phyloP scores from a whole-genome alignment of 1,140 invertebrate species.

The Artemia franciscana region DNA sequence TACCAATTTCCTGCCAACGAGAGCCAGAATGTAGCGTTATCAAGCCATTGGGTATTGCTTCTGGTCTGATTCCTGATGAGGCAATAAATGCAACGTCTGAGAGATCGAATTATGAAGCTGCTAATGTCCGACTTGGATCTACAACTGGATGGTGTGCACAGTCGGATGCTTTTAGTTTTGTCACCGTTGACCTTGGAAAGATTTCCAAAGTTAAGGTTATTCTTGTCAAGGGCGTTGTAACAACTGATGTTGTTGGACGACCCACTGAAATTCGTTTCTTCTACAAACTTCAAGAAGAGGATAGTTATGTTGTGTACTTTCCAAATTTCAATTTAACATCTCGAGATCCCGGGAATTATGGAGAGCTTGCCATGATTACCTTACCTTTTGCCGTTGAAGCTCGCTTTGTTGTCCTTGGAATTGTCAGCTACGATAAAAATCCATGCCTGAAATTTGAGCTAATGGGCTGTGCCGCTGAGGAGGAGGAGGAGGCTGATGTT shows the following conservation, averaged over 20 bases:
- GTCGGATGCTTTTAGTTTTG: constrained; percentile 81
- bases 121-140: constrained; percentile 67
- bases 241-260: constrained; percentile 76
- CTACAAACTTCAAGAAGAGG: constrained; percentile 75
- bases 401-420: constrained; percentile 69
- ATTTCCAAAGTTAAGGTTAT: constrained; percentile 56
- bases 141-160: constrained; percentile 87
- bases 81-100: constrained; percentile 90
- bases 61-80: constrained; percentile 73
- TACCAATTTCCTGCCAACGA: constrained; percentile 67
- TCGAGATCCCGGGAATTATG: constrained; percentile 77
- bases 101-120: constrained; percentile 60
- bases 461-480: constrained; percentile 72
- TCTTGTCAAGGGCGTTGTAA: constrained; percentile 48
- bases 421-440: constrained; percentile 87
- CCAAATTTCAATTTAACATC: constrained; percentile 84
- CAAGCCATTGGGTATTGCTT: constrained; percentile 66
- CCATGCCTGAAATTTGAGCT: constrained; percentile 88
- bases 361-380: constrained; percentile 83
- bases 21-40: constrained; percentile 85
- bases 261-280: constrained; percentile 89
- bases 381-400: constrained; percentile 78
- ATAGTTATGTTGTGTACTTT: constrained; percentile 89
- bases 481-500: constrained; percentile 21
- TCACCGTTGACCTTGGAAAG: constrained; percentile 75